Conservation (phyloP, 2,797 vertebrate genomes). For the Anguilla obscura region DNA sequence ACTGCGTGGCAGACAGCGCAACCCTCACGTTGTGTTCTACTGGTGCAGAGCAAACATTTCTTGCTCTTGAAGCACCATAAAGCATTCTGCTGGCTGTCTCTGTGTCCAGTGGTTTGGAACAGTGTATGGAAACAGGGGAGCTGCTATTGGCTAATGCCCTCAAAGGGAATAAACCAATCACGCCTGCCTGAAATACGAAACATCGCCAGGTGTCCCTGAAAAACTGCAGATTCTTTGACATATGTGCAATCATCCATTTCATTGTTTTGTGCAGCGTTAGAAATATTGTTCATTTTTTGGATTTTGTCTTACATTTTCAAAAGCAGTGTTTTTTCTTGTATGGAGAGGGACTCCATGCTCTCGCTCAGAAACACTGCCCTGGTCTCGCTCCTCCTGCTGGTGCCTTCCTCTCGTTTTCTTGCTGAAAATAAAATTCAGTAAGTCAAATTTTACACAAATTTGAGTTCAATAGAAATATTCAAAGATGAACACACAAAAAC, state of each 20-base stretch:
- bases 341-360: not conserved
- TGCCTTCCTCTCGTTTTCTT: not conserved
- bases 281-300: not conserved
- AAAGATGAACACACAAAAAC: not conserved
- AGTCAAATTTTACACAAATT: not conserved
- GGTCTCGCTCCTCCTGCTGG: not conserved
- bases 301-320: not conserved
- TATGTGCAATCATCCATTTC: not conserved
- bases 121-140: not conserved
- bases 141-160: not conserved
- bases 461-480: not conserved
- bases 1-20: no score
- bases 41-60: no score
- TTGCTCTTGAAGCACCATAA: no score
- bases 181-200: not conserved
- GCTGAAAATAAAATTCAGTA: not conserved
- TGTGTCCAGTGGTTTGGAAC: not conserved
- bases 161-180: not conserved
- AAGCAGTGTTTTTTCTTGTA: not conserved
- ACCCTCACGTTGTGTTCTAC: no score
- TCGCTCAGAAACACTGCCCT: not conserved
- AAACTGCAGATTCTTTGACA: not conserved
- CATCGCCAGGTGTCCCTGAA: not conserved
- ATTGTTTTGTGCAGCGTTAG: not conserved
- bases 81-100: no score